Evolutionary conservation across 2,797 vertebrate species (phyloP).

Genomic region (Urophycis tenuis): DNA sequence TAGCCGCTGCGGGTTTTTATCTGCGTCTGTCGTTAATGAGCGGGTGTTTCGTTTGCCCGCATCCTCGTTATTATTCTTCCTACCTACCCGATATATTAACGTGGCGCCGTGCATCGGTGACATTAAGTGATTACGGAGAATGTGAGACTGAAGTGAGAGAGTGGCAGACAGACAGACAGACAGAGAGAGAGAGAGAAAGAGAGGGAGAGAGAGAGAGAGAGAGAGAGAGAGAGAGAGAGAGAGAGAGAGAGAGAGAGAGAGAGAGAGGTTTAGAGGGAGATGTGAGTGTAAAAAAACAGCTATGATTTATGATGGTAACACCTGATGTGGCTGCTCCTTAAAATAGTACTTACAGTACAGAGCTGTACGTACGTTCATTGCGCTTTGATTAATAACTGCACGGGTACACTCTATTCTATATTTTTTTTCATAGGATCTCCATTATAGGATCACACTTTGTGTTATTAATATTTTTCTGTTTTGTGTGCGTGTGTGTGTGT

Average conservation of each 20-base stretch:
- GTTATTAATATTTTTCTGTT: conserved; percentile 7
- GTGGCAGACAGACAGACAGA: background rate
- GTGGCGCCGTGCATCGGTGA: conserved; percentile 17
- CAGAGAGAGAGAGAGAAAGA: background rate
- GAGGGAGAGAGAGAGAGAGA: background rate
- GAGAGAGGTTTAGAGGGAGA: background rate
- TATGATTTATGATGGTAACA: conserved; percentile 59
- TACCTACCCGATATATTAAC: background rate
- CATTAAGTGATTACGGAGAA: conserved; percentile 23
- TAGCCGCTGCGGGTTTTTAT: background rate
- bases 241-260: background rate
- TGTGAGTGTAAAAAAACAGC: background rate
- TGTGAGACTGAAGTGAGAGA: background rate
- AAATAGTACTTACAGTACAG: conserved; percentile 30
- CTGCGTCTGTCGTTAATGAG: background rate
- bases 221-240: conserved; percentile 4
- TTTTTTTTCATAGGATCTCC: background rate
- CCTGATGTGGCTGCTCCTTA: conserved; percentile 57
- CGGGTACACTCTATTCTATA: background rate
- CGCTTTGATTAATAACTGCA: background rate
- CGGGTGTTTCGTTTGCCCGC: background rate
- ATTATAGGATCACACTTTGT: background rate
- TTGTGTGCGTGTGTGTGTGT: conserved; percentile 3
- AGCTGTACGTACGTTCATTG: background rate
- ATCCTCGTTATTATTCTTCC: background rate